phyloP scores from a whole-genome alignment of 2,888 invertebrate species.

The Ectemnius cavifrons region DNA sequence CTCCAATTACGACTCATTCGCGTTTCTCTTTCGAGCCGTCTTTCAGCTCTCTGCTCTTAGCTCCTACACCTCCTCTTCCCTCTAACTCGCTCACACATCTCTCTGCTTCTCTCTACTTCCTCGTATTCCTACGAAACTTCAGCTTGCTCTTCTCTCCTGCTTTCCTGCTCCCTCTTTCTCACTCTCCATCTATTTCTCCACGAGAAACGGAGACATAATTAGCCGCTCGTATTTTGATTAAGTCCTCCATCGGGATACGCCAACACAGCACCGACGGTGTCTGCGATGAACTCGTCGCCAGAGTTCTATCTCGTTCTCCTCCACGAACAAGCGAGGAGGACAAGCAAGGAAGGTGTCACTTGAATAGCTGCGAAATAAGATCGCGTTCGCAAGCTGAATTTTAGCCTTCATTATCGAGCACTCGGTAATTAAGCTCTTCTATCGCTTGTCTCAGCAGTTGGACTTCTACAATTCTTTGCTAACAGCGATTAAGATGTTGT shows the following conservation, averaged over 20 bases:
- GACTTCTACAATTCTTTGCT: too few species aligned
- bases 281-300: conserved; percentile 1
- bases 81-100: neutral
- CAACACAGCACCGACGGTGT: conserved; percentile 1
- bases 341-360: conserved; percentile 17
- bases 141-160: neutral
- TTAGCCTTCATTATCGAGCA: conserved; percentile 41
- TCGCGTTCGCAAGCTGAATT: conserved; percentile 11
- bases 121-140: conserved; percentile 1
- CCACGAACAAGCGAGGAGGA: neutral
- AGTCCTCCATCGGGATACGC: conserved; percentile 41
- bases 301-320: neutral
- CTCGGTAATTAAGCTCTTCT: conserved; percentile 30
- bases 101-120: neutral
- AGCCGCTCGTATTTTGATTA: conserved; percentile 61
- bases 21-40: conserved; percentile 23
- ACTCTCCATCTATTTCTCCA: conserved; percentile 28
- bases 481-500: too few species aligned
- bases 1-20: conserved; percentile 47
- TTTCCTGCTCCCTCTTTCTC: conserved; percentile 17
- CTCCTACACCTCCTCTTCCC: neutral
- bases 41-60: neutral
- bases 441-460: too few species aligned
- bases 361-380: conserved; percentile 16
- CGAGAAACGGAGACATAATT: conserved; percentile 57